Base-by-base conservation (phyloP, 2,113 vertebrate species). In the Archocentrus centrarchus region DNA sequence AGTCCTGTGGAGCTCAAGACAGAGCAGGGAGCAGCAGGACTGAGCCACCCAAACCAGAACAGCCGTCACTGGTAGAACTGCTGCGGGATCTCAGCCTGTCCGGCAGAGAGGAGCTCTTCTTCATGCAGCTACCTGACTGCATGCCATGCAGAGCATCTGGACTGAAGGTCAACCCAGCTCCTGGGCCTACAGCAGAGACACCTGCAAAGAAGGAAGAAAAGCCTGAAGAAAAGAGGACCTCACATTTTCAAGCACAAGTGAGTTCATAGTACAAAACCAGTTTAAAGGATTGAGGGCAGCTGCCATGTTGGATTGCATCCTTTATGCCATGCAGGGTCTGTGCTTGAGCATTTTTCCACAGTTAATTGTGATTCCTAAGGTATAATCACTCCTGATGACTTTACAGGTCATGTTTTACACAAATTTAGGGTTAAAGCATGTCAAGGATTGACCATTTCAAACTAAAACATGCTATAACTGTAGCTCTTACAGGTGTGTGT, bases 91-190 rank as follows among this genome's bases (percentile, higher is more conserved):
- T 96, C 44, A 89, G 88, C 53, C 47, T 96, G 35, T 94, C 94
- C 1, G 92, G 92, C 11, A 70, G 76, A 55, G 94, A 95, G 59
- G 93, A 96, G 83, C 92, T 96, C 44, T 93, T 96, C 75, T 96
- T 96, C 83, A 95, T 96, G 80, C 96, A 96, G 91, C 81, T 96
- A 15, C 96, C 96, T 0, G 96, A 96, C 86, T 93, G 92, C 24
- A 91, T 96, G 80, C 96, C 96, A 0, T 88, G 83, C 37, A 84
- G 80, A 59, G 68, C 39, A 0, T 37, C 88, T 20, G 81, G 6
- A 75, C 63, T 14, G 44, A 84, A 80, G 79, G 17, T 11, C 0
- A 35, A 84, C 6, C 2, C 27, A 1, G 3, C 39, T 24, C 10
- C 20, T 1, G 50, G 41, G 47, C 44, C 81, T 32, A 1, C 79